Conservation (phyloP, 2,888 invertebrate species). For the Nemotelus nigrinus region DNA sequence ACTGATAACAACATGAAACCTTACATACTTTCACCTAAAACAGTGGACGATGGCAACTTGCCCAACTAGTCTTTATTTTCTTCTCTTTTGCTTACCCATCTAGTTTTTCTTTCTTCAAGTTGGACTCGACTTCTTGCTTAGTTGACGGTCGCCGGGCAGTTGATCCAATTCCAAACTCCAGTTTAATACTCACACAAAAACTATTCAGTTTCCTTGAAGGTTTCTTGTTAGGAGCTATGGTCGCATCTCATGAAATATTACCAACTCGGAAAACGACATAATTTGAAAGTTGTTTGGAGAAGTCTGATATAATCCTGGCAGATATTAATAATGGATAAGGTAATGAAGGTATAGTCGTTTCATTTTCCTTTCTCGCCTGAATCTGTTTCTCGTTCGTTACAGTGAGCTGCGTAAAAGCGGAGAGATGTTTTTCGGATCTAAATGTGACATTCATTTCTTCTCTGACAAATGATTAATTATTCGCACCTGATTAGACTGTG, state of each 20-base stretch:
- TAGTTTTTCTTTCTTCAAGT: background rate
- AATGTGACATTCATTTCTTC: background rate
- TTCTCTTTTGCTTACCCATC: background rate
- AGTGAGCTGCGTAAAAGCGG: background rate
- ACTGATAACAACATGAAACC: no score
- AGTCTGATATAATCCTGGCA: constrained; percentile 36
- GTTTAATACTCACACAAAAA: constrained; percentile 12
- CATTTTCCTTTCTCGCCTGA: background rate
- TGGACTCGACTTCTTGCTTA: background rate
- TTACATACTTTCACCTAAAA: no score
- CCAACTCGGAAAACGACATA: constrained; percentile 34
- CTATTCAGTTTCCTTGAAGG: constrained; percentile 9
- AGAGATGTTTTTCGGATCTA: background rate
- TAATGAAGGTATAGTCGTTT: constrained; percentile 25
- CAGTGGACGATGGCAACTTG: background rate
- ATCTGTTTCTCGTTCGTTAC: background rate
- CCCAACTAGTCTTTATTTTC: background rate
- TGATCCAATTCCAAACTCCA: background rate
- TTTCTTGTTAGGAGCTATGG: background rate
- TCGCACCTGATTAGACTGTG: background rate
- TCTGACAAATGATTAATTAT: background rate
- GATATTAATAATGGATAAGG: constrained; percentile 40
- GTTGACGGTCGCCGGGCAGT: background rate
- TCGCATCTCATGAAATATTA: constrained; percentile 32
- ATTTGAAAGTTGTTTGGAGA: constrained; percentile 41